phyloP scores from a whole-genome alignment of 2,888 invertebrate species.

The Fabriciana adippe region DNA sequence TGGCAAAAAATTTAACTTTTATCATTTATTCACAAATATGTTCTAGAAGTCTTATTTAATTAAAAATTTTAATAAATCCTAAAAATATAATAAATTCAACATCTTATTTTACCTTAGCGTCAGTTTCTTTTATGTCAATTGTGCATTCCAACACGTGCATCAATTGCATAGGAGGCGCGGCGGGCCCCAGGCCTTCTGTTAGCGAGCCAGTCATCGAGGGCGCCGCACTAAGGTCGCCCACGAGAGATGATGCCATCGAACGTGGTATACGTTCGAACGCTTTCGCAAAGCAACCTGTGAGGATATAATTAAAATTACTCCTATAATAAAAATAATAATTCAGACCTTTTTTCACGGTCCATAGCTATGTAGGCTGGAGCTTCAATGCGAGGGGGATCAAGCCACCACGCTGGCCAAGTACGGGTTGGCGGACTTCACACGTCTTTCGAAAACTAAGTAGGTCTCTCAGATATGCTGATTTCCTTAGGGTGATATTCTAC shows the following conservation, averaged over 20 bases:
- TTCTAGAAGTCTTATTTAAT: no score
- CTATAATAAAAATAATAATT: not conserved
- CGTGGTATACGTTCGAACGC: slow-evolving; percentile 95
- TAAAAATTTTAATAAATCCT: not conserved
- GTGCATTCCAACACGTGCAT: slow-evolving; percentile 95
- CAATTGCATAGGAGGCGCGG: slow-evolving; percentile 83
- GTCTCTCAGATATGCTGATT: no score
- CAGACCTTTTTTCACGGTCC: no score
- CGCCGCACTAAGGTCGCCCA: slow-evolving; percentile 85
- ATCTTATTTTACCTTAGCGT: slow-evolving; percentile 84
- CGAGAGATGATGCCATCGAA: slow-evolving; percentile 90
- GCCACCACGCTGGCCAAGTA: no score
- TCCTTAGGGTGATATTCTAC: no score
- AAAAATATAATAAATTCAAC: not conserved
- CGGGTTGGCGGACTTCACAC: no score
- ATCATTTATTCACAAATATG: no score
- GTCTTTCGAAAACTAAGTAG: no score
- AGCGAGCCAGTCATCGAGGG: slow-evolving; percentile 85
- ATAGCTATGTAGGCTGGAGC: no score
- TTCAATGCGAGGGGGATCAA: no score
- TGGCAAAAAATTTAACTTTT: no score
- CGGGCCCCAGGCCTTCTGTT: slow-evolving; percentile 80
- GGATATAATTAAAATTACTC: slow-evolving; percentile 14
- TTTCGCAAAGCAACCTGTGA: slow-evolving; percentile 92
- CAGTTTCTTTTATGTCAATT: slow-evolving; percentile 96